Percentiles rank a stretch among this genome's conserved stretches.
These are phyloP conservation scores for Aspidiotus rigidus DNA, from an alignment of 2,888 invertebrate genomes.

Conservation along the genomic window DNA sequence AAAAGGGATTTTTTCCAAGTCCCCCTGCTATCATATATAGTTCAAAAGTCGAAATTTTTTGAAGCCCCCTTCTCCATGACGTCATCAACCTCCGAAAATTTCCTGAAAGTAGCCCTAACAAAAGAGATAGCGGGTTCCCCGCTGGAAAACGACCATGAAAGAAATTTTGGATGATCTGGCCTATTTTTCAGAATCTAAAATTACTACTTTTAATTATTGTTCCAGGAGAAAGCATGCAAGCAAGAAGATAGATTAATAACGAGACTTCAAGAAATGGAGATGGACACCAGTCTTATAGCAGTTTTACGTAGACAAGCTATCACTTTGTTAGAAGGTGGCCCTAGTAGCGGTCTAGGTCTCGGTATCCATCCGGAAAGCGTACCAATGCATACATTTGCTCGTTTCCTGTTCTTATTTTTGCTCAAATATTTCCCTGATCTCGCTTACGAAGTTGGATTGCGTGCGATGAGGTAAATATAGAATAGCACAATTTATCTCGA, in stretches of 20 bases:
- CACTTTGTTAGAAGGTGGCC: constrained; percentile 65
- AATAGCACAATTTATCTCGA: neutral
- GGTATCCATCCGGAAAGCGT: constrained; percentile 72
- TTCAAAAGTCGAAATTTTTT: no score
- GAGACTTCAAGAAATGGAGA: constrained; percentile 64
- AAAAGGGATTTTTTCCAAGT: no score
- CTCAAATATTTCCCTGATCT: constrained; percentile 65
- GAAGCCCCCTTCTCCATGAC: no score
- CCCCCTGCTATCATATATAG: no score
- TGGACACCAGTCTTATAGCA: constrained; percentile 59
- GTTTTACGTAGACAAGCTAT: constrained; percentile 60
- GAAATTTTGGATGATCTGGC: no score
- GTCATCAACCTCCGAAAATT: no score
- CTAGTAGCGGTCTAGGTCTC: constrained; percentile 61
- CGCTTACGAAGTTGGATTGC: constrained; percentile 66
- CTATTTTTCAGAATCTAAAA: no score
- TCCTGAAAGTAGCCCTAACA: no score
- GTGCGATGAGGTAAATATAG: constrained; percentile 57
- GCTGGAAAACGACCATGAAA: no score
- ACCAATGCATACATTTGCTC: constrained; percentile 75
- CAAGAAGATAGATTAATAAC: constrained; percentile 70
- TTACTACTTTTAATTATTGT: neutral
- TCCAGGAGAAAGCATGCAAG: constrained; percentile 55
- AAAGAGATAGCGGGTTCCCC: no score
- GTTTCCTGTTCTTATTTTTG: constrained; percentile 67